A percentile compares a stretch with the other conserved stretches of the same genome.
phyloP scores from a whole-genome alignment of 2,888 invertebrate species.

The Leucophenga montana region DNA sequence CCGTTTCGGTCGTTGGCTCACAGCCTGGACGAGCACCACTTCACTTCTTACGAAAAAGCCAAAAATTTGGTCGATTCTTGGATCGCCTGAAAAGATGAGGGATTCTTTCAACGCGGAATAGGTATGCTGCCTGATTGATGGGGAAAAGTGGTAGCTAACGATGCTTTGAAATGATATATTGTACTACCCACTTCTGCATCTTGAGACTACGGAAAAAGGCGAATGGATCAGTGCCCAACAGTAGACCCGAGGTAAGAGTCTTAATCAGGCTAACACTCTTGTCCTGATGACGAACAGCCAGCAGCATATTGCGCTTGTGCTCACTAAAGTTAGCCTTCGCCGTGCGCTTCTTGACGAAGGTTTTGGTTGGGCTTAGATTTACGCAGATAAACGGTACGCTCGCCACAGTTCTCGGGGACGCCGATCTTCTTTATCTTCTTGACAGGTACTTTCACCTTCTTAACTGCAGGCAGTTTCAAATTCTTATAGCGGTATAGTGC shows the following conservation, averaged over 20 bases:
- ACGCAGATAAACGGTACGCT: conserved; percentile 85
- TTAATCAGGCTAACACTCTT: conserved; percentile 97
- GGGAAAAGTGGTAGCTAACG: no score
- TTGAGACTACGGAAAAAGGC: conserved; percentile 89
- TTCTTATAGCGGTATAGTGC: conserved; percentile 84
- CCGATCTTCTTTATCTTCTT: conserved; percentile 87
- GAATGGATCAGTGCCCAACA: conserved; percentile 95
- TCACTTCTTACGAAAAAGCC: no score
- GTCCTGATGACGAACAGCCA: conserved; percentile 97
- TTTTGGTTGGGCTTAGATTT: conserved; percentile 86
- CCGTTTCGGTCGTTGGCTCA: no score
- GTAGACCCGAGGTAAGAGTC: conserved; percentile 87
- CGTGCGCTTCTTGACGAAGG: conserved; percentile 81
- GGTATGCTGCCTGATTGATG: no score
- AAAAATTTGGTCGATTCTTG: no score
- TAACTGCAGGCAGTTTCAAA: conserved; percentile 81
- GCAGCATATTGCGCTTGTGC: conserved; percentile 84
- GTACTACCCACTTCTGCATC: conserved; percentile 80
- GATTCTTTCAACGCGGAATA: no score
- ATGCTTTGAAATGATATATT: no score
- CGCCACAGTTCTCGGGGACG: conserved; percentile 97
- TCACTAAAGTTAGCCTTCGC: conserved; percentile 85
- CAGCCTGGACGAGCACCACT: no score
- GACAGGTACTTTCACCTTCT: conserved; percentile 81
- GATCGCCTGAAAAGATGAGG: no score